phyloP scores from a whole-genome alignment of 2,888 invertebrate species.

The Heteropelma amictum region DNA sequence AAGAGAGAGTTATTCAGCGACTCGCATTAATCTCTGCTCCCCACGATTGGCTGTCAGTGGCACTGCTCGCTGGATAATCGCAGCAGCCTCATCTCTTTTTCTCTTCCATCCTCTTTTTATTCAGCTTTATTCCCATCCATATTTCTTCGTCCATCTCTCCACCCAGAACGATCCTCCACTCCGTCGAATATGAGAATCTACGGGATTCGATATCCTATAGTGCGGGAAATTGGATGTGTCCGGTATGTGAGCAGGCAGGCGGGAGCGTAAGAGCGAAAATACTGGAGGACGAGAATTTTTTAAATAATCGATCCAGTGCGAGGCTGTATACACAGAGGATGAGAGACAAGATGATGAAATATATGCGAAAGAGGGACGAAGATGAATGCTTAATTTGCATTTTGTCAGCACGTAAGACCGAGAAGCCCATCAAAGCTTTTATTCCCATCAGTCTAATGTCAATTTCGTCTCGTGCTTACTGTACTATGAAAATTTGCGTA shows the following conservation, averaged over 20 bases:
- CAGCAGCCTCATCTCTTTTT: constrained; percentile 56
- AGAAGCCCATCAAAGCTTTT: constrained; percentile 27
- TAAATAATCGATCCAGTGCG: constrained; percentile 47
- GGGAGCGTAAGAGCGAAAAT: constrained; percentile 17
- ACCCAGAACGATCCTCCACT: constrained; percentile 33
- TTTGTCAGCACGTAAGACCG: constrained; percentile 22
- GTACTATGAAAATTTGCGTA: constrained; percentile 14
- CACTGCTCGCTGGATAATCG: constrained; percentile 58
- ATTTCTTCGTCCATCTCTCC: background rate
- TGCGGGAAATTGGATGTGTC: constrained; percentile 53
- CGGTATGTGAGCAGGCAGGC: constrained; percentile 40
- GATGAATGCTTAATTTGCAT: background rate
- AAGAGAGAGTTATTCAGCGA: constrained; percentile 58
- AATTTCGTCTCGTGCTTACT: background rate
- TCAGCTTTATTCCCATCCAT: background rate
- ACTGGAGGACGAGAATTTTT: constrained; percentile 38
- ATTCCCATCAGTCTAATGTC: constrained; percentile 28
- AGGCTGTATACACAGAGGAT: background rate
- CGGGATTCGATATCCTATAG: constrained; percentile 47
- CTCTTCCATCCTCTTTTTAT: constrained; percentile 20
- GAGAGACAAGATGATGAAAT: background rate
- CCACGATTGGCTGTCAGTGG: constrained; percentile 63
- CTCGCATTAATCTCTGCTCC: constrained; percentile 62
- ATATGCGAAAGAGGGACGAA: background rate
- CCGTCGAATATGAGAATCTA: constrained; percentile 45